Evolutionary conservation across 2,888 invertebrate genomes (phyloP).

Genomic region (Troilus luridus): DNA sequence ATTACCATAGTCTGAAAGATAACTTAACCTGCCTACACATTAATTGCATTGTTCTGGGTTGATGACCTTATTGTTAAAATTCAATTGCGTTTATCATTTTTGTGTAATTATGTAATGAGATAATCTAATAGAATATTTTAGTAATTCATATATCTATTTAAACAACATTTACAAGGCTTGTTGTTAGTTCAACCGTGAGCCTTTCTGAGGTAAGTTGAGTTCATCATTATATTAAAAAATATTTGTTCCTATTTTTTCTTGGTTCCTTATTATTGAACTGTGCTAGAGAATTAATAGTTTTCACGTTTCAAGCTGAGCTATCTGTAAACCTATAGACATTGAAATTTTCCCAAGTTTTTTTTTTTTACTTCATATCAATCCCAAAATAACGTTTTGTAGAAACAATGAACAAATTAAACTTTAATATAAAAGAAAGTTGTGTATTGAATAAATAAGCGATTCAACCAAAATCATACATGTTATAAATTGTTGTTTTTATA

Average conservation of each 20-base stretch:
- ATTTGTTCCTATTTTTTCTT: not conserved
- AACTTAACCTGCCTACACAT: slow-evolving; percentile 20
- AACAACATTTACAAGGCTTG: not conserved
- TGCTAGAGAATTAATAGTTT: not conserved
- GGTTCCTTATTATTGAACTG: not conserved
- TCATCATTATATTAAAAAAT: not conserved
- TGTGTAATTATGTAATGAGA: slow-evolving; percentile 24
- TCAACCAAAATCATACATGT: not conserved
- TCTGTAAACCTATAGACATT: not conserved
- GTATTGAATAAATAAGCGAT: not conserved
- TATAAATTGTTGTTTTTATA: not conserved
- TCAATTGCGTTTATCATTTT: slow-evolving; percentile 28
- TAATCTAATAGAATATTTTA: slow-evolving; percentile 33
- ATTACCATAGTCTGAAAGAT: slow-evolving; percentile 40
- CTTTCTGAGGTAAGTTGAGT: not conserved
- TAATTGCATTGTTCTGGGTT: slow-evolving; percentile 42
- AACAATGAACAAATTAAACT: not conserved
- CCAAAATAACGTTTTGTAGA: not conserved
- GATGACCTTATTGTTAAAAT: slow-evolving; percentile 47
- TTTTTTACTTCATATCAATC: not conserved
- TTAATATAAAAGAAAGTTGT: not conserved
- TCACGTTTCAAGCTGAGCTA: not conserved
- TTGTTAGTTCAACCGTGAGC: not conserved
- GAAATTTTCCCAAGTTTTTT: not conserved
- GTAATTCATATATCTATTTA: slow-evolving; percentile 12